Conservation (phyloP, 1,140 invertebrate species). For the Danaus melanippus region DNA sequence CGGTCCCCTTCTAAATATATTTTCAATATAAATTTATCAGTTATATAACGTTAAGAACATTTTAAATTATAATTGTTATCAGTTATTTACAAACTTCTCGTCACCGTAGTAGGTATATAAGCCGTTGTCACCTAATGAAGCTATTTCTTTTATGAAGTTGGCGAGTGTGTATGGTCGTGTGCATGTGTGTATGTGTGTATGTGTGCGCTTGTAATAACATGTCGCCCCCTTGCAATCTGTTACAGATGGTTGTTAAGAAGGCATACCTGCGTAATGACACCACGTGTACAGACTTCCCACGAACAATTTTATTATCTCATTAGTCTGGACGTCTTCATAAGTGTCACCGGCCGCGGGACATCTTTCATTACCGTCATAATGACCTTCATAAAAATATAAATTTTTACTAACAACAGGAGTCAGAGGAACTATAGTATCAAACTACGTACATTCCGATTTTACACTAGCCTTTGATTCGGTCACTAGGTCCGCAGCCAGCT, state of each 20-base stretch:
- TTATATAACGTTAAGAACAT: too few relatives aligned
- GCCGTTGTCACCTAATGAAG: too few relatives aligned
- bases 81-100: too few relatives aligned
- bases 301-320: slow-evolving; percentile 64
- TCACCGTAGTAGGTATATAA: too few relatives aligned
- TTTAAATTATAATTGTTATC: too few relatives aligned
- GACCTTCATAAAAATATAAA: slow-evolving; percentile 57
- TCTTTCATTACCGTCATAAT: slow-evolving; percentile 62
- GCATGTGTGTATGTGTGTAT: too few relatives aligned
- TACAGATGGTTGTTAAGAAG: slow-evolving; percentile 23
- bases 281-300: slow-evolving; percentile 48
- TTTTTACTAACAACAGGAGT: slow-evolving; percentile 17
- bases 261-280: slow-evolving; percentile 28
- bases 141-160: too few relatives aligned
- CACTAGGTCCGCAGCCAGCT: slow-evolving; percentile 3
- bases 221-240: slow-evolving; percentile 10
- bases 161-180: too few relatives aligned
- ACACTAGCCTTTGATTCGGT: slow-evolving; percentile 5
- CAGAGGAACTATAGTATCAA: too few relatives aligned
- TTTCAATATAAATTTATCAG: too few relatives aligned
- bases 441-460: slow-evolving; percentile 20
- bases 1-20: too few relatives aligned
- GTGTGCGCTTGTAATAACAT: too few relatives aligned
- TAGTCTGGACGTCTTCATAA: slow-evolving; percentile 62
- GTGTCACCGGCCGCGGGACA: slow-evolving; percentile 60